These are phyloP conservation scores for Caenorhabditis becei DNA, from an alignment of 2,888 invertebrate genomes.

Conservation along the genomic window DNA sequence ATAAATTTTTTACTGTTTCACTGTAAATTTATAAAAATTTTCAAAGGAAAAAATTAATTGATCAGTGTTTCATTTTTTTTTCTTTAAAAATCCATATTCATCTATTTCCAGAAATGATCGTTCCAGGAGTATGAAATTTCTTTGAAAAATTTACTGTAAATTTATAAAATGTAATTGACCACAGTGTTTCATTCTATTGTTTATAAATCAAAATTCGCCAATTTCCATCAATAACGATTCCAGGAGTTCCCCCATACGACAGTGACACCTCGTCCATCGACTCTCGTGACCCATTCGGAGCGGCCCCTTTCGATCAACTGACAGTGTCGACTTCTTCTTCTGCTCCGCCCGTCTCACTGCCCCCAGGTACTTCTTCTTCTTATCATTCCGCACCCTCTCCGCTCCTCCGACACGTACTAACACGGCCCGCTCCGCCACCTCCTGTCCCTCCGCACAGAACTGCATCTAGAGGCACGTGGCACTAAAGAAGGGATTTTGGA, in stretches of 20 bases:
- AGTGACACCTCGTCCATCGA: constrained; percentile 77
- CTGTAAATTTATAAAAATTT: too few species aligned
- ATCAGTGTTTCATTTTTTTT: not conserved
- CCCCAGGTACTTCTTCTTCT: not conserved
- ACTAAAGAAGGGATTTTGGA: too few species aligned
- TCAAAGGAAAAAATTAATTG: too few species aligned
- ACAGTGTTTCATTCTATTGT: too few species aligned
- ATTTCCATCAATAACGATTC: not conserved
- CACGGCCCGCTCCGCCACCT: constrained; percentile 22
- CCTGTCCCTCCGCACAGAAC: constrained; percentile 44
- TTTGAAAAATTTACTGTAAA: too few species aligned
- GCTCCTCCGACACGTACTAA: constrained; percentile 51
- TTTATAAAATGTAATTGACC: too few species aligned
- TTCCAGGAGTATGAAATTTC: too few species aligned
- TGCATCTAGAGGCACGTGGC: constrained; percentile 25
- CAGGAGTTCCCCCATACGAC: constrained; percentile 17
- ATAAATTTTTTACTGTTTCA: too few species aligned
- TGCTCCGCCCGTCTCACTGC: constrained; percentile 30
- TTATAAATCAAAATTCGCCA: too few species aligned
- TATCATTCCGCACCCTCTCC: constrained; percentile 32
- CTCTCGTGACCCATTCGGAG: constrained; percentile 83
- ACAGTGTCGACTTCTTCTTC: constrained; percentile 51
- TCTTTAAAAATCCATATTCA: constrained; percentile 8
- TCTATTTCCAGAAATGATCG: too few species aligned
- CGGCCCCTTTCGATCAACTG: constrained; percentile 82